Evolutionary conservation across 2,113 vertebrate species (phyloP).

Genomic region (Leucosticte australis): DNA sequence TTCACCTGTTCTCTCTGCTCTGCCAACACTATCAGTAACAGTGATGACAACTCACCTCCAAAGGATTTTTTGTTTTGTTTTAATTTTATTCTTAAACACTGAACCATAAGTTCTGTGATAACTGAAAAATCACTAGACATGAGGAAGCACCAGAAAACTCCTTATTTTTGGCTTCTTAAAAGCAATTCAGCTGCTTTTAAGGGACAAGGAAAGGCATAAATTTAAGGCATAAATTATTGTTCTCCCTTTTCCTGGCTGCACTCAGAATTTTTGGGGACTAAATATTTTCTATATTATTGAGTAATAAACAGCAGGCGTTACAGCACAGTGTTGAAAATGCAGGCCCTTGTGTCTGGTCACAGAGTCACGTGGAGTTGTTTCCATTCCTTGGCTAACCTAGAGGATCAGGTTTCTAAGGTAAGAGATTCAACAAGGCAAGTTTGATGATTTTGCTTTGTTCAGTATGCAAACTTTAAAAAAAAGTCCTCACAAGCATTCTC

Average conservation of each 20-base stretch:
- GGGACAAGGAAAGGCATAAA: neutral
- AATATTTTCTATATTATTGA: neutral
- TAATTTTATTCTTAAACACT: neutral
- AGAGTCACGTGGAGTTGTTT: neutral
- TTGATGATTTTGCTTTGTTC: neutral
- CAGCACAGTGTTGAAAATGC: neutral
- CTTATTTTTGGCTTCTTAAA: neutral
- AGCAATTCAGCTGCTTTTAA: neutral
- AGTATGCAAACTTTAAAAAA: neutral
- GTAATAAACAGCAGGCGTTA: neutral
- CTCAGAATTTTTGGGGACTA: neutral
- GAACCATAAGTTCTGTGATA: neutral
- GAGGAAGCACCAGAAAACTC: neutral
- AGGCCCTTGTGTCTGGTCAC: fast-evolving
- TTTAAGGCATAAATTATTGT: neutral
- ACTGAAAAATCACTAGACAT: neutral
- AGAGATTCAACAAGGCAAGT: constrained; percentile 6
- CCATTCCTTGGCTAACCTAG: neutral
- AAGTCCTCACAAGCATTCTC: neutral
- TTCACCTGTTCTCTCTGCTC: neutral
- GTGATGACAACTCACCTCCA: neutral
- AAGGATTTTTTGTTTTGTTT: neutral
- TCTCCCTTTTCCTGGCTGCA: neutral
- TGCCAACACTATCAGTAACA: neutral
- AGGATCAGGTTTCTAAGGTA: neutral